Conservation (phyloP, 2,797 vertebrate species). For the Sebastolobus altivelis region DNA sequence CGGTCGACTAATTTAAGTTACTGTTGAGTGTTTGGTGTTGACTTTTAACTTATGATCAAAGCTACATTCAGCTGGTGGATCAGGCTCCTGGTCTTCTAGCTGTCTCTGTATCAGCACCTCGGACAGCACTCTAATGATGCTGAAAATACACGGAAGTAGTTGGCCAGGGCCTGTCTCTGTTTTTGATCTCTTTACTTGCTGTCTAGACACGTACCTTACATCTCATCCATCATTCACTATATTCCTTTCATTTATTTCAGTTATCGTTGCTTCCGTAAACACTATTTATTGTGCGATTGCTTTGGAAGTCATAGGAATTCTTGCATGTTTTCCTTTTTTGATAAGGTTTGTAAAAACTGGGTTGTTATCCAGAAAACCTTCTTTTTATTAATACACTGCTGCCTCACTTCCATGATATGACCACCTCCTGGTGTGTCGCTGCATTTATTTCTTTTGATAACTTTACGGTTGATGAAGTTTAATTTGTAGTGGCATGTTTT, state of each 20-base stretch:
- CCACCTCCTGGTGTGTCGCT: neutral
- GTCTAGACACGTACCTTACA: neutral
- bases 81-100: neutral
- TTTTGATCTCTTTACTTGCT: conserved; percentile 19
- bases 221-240: conserved; percentile 34
- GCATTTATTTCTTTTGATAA: neutral
- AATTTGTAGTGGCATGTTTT: conserved; percentile 2
- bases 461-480: neutral
- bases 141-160: conserved; percentile 17
- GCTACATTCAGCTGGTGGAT: neutral
- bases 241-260: neutral
- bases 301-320: neutral
- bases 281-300: conserved; percentile 16
- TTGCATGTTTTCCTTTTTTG: neutral
- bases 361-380: neutral
- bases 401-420: neutral
- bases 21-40: neutral
- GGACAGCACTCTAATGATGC: neutral
- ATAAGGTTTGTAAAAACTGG: neutral
- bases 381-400: neutral
- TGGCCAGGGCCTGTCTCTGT: neutral
- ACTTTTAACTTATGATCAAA: neutral
- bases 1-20: rapidly evolving
- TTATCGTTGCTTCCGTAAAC: neutral
- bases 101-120: too few species aligned